phyloP scores from a whole-genome alignment of 37 sponge, comb jelly and placozoan genomes.

The Aplysina aerophoba region DNA sequence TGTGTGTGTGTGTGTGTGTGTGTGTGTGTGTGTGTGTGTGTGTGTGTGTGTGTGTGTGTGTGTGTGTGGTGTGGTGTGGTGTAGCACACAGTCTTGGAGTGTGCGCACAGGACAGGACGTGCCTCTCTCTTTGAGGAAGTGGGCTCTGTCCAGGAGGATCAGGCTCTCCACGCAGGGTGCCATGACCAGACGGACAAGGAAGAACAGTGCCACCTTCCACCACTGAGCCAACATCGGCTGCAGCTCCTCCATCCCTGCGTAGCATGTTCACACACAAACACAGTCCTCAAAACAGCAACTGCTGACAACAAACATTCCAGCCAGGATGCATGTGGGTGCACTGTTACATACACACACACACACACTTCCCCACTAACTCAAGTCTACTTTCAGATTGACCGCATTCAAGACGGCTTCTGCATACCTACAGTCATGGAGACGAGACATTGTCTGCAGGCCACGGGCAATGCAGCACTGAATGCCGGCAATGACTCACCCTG shows the following conservation, averaged over 20 bases:
- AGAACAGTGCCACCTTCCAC: slow-evolving; percentile 66
- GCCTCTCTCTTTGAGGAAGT: slow-evolving; percentile 71
- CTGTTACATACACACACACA: too few species aligned
- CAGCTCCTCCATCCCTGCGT: slow-evolving; percentile 38
- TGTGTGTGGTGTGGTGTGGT: too few species aligned
- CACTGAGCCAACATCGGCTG: slow-evolving; percentile 43
- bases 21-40: too few species aligned
- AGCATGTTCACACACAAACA: not conserved
- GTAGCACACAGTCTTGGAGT: too few species aligned
- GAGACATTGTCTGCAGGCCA: not conserved
- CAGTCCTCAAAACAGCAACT: not conserved
- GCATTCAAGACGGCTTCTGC: slow-evolving; percentile 39
- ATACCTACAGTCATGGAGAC: slow-evolving; percentile 36
- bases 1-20: too few species aligned
- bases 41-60: too few species aligned
- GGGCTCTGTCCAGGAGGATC: slow-evolving; percentile 67
- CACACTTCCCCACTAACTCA: slow-evolving; percentile 31
- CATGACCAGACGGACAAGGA: slow-evolving; percentile 64
- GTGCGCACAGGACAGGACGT: too few species aligned
- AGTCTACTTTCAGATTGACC: slow-evolving; percentile 16
- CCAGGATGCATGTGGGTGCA: not conserved
- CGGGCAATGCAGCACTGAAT: not conserved
- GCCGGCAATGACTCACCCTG: slow-evolving; percentile 34
- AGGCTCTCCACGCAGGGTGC: slow-evolving; percentile 85
- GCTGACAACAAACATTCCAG: too few species aligned